Evolutionary conservation across 2,113 vertebrate genomes (phyloP).

Genomic region (Urocynchramus pylzowi): DNA sequence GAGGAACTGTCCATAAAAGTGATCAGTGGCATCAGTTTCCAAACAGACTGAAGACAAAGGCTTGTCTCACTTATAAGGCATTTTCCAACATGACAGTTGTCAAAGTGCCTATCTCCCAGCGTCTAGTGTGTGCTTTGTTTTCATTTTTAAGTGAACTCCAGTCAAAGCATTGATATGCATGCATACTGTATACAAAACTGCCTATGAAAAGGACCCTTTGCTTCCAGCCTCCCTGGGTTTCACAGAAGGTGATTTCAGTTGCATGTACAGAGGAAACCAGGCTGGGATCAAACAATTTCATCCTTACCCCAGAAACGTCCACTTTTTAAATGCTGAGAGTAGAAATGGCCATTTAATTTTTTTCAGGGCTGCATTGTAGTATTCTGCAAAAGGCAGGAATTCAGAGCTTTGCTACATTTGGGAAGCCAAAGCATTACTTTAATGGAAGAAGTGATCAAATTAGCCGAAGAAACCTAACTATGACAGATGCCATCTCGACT

Average conservation of each 20-base stretch:
- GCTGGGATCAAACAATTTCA: not conserved
- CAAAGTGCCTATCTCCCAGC: not conserved
- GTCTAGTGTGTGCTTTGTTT: not conserved
- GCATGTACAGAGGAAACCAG: not conserved
- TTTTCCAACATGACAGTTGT: not conserved
- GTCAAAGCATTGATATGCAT: not conserved
- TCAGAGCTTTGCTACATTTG: not conserved
- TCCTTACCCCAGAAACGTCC: not conserved
- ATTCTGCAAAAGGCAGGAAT: not conserved
- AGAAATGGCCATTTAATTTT: not conserved
- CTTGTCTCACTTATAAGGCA: conserved; percentile 13
- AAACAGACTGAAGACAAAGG: not conserved
- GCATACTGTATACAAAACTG: not conserved
- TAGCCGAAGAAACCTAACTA: conserved; percentile 30
- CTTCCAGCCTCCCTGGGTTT: not conserved
- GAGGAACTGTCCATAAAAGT: conserved; percentile 11
- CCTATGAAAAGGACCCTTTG: not conserved
- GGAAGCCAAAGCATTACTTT: conserved; percentile 24
- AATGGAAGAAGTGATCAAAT: conserved; percentile 58
- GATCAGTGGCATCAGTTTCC: not conserved
- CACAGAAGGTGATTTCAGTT: not conserved
- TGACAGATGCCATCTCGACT: conserved; percentile 30
- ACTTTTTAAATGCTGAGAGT: not conserved
- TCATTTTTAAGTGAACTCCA: conserved; percentile 2
- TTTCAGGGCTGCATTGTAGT: not conserved